Evolutionary conservation across 2,113 vertebrate genomes (phyloP).

Genomic region (Tetrax tetrax): DNA sequence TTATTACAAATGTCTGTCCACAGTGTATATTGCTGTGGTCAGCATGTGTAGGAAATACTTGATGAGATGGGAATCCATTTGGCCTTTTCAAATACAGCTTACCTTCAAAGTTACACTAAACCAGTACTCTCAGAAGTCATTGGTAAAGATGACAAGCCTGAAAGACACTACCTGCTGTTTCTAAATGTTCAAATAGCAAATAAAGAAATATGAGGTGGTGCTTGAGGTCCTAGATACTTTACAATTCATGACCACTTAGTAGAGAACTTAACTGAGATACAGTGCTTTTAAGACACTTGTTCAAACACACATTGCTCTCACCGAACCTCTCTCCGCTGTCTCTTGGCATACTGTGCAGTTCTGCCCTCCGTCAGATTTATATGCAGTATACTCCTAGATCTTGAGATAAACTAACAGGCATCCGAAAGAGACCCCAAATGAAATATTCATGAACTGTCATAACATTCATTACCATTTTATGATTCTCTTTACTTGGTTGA

Average conservation of each 20-base stretch:
- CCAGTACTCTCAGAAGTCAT: background rate
- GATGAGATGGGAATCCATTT: background rate
- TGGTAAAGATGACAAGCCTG: background rate
- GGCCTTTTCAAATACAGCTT: background rate
- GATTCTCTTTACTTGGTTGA: conserved; percentile 77
- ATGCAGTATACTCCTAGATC: conserved; percentile 49
- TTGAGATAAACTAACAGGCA: conserved; percentile 67
- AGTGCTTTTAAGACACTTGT: background rate
- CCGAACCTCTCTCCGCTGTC: background rate
- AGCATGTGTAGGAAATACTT: background rate
- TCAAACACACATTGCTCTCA: background rate
- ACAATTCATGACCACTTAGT: background rate
- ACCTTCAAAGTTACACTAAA: background rate
- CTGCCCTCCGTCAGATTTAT: conserved; percentile 52
- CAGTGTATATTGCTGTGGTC: background rate
- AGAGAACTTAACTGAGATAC: background rate
- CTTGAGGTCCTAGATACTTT: background rate
- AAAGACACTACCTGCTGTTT: background rate
- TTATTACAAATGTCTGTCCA: background rate
- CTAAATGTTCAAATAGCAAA: background rate
- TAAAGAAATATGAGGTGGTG: background rate
- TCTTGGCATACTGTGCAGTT: background rate
- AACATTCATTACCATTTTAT: conserved; percentile 79
- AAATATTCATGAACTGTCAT: conserved; percentile 80
- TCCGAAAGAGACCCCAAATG: conserved; percentile 65